Conservation (phyloP, 2,113 vertebrate genomes). For the Podiceps cristatus region DNA sequence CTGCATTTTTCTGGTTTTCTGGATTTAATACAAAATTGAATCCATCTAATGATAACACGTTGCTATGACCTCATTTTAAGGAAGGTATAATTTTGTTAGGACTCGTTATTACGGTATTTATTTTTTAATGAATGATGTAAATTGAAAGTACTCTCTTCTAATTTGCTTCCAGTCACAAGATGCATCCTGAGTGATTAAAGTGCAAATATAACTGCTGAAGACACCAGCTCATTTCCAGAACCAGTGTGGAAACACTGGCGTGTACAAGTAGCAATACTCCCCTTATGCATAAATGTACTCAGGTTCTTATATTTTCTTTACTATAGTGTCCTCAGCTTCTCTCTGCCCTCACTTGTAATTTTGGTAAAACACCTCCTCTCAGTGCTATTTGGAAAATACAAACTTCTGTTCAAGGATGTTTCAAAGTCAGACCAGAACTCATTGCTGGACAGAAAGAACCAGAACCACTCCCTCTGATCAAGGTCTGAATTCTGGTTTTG, state of each 20-base stretch:
- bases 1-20: background rate
- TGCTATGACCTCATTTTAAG: background rate
- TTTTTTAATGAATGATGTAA: constrained; percentile 29
- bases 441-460: background rate
- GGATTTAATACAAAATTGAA: background rate
- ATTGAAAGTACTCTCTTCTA: background rate
- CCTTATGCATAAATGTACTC: background rate
- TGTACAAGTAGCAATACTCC: background rate
- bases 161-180: background rate
- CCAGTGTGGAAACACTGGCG: background rate
- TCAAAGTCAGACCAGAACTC: background rate
- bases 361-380: background rate
- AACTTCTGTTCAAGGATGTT: background rate
- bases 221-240: background rate
- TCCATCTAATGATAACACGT: background rate
- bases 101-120: background rate
- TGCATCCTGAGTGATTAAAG: background rate
- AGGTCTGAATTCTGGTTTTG: background rate
- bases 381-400: background rate
- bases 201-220: background rate
- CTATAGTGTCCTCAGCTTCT: background rate
- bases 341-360: background rate
- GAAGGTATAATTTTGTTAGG: background rate
- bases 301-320: background rate
- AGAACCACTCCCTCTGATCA: background rate